These are phyloP conservation scores for Aurelia aurita complex sp. Pacific DNA, from an alignment of 30 jellyfish, hydroid and myxozoan genomes.

Conservation along the genomic window DNA sequence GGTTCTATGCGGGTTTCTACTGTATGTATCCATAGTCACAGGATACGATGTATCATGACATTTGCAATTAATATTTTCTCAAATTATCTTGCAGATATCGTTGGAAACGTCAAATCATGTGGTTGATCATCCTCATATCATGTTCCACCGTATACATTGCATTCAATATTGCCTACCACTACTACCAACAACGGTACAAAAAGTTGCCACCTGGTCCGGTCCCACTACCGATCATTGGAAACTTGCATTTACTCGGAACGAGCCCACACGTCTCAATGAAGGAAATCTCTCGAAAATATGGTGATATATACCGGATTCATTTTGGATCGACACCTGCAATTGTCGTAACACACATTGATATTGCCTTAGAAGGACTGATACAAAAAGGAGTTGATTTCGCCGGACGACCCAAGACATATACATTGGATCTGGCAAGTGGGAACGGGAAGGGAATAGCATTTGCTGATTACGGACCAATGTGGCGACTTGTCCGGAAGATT, in stretches of 20 bases:
- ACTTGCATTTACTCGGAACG: slow-evolving; percentile 76
- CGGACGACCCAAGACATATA: slow-evolving; percentile 80
- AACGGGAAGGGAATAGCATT: slow-evolving; percentile 89
- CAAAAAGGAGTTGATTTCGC: slow-evolving; percentile 83
- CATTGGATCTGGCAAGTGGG: slow-evolving; percentile 78
- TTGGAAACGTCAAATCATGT: slow-evolving; percentile 10
- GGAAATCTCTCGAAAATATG: slow-evolving; percentile 64
- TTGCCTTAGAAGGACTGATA: slow-evolving; percentile 77
- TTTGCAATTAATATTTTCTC: background rate
- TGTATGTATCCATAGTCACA: too few relatives aligned
- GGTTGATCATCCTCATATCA: slow-evolving; percentile 8
- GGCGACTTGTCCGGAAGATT: slow-evolving; percentile 85
- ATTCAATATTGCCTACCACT: slow-evolving; percentile 32
- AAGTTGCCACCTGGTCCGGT: slow-evolving; percentile 88
- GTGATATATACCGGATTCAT: slow-evolving; percentile 68
- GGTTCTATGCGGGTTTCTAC: too few relatives aligned
- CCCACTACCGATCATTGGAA: slow-evolving; percentile 86
- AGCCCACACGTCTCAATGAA: slow-evolving; percentile 82
- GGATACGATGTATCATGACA: too few relatives aligned
- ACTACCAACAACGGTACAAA: slow-evolving; percentile 18
- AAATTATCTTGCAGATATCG: background rate
- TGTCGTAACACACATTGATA: slow-evolving; percentile 74
- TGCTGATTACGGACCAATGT: slow-evolving; percentile 86
- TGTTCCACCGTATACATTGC: slow-evolving; percentile 3
- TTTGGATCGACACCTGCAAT: slow-evolving; percentile 74